Conservation (phyloP, 2,797 vertebrate genomes). For the Austrolebias charrua region DNA sequence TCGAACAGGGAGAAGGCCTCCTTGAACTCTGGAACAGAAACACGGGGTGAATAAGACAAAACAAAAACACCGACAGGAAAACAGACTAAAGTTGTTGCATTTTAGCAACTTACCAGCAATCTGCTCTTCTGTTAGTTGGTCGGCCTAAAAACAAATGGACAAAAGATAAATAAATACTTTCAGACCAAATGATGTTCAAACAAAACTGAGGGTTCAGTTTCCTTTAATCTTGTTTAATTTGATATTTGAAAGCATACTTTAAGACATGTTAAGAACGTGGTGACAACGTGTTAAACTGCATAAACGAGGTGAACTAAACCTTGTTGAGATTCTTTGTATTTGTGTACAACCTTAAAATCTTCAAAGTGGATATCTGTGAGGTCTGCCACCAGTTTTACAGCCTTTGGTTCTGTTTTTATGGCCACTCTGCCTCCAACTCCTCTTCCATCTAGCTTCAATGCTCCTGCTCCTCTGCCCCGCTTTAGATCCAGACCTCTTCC, state of each 20-base stretch:
- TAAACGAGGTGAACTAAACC: background rate
- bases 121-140: conserved; percentile 78
- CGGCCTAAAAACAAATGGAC: conserved; percentile 54
- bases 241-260: too few species aligned
- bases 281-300: too few species aligned
- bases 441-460: conserved; percentile 56
- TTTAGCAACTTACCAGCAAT: conserved; percentile 63
- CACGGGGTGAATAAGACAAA: background rate
- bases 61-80: background rate
- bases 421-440: conserved; percentile 41
- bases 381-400: conserved; percentile 75
- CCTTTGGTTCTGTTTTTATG: conserved; percentile 69
- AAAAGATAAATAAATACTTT: background rate
- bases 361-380: conserved; percentile 76
- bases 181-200: background rate
- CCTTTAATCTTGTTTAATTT: too few species aligned
- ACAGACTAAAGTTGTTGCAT: background rate
- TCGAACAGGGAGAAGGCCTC: conserved; percentile 99
- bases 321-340: background rate
- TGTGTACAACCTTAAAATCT: conserved; percentile 70
- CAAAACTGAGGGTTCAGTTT: too few species aligned
- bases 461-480: conserved; percentile 44
- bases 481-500: conserved; percentile 47
- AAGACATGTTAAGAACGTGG: too few species aligned
- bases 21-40: conserved; percentile 87